These are phyloP conservation scores for Ranitomeya imitator DNA, from an alignment of 2,113 vertebrate genomes.

Conservation along the genomic window DNA sequence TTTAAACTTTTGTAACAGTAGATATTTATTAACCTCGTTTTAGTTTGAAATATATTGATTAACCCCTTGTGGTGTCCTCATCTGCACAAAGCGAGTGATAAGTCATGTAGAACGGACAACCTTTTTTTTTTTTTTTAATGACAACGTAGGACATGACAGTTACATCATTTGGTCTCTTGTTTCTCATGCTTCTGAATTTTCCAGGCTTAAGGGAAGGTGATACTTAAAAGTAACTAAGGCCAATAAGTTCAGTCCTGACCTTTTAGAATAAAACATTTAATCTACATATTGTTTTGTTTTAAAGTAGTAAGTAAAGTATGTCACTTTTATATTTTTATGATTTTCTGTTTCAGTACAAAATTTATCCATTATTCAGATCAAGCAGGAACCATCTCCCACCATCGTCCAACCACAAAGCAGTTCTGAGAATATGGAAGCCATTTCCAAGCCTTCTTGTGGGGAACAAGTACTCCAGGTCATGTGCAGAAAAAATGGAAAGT, in stretches of 20 bases:
- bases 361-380: conserved; percentile 29
- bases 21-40: background rate
- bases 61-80: no score
- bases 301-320: background rate
- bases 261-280: background rate
- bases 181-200: background rate
- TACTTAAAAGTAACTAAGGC: background rate
- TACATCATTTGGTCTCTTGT: background rate
- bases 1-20: background rate
- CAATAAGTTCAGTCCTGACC: background rate
- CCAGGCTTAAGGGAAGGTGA: background rate
- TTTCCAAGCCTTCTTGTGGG: background rate
- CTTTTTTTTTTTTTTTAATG: no score
- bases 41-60: background rate
- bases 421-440: background rate
- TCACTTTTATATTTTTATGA: background rate
- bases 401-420: background rate
- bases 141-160: no score
- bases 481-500: conserved; percentile 3
- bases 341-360: conserved; percentile 16
- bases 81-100: no score
- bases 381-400: conserved; percentile 20
- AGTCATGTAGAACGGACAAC: no score
- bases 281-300: background rate
- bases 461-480: background rate